phyloP scores from a whole-genome alignment of 2,888 invertebrate genomes.

The Liopterus haemorrhoidalis region DNA sequence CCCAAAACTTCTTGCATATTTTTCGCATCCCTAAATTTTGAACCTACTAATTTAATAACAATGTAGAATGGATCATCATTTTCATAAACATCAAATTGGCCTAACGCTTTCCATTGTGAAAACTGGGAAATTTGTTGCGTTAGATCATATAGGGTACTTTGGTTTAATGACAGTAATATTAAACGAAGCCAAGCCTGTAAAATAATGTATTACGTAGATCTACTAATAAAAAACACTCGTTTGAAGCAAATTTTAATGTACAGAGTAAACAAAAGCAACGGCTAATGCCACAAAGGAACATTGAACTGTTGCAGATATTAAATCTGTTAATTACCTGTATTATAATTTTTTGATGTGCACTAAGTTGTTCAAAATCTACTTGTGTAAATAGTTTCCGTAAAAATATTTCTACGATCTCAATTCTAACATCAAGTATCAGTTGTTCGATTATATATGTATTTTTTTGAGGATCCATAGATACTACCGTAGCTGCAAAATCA shows the following conservation, averaged over 20 bases:
- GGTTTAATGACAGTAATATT: conserved; percentile 7
- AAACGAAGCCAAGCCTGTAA: conserved; percentile 16
- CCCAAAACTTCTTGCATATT: conserved; percentile 10
- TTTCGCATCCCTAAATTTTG: background rate
- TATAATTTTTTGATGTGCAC: conserved; percentile 3
- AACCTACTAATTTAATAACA: conserved; percentile 34
- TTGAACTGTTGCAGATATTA: background rate
- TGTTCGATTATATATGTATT: conserved; percentile 14
- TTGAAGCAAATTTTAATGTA: too few species aligned
- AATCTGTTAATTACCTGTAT: conserved; percentile 9
- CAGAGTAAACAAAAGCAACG: too few species aligned
- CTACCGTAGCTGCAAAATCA: conserved; percentile 11
- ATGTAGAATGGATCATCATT: conserved; percentile 36
- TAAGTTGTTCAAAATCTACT: background rate
- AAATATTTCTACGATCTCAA: too few species aligned
- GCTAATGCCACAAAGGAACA: too few species aligned
- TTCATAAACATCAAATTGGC: conserved; percentile 6
- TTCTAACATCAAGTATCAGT: too few species aligned
- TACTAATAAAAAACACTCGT: too few species aligned
- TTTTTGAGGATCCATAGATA: conserved; percentile 1
- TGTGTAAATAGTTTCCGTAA: too few species aligned
- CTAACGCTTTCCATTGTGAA: conserved; percentile 7
- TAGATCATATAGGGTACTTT: conserved; percentile 2
- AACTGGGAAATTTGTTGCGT: conserved; percentile 1
- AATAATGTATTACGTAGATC: background rate